Conservation (phyloP, 2,888 invertebrate genomes). For the Sphaerophoria rueppellii region DNA sequence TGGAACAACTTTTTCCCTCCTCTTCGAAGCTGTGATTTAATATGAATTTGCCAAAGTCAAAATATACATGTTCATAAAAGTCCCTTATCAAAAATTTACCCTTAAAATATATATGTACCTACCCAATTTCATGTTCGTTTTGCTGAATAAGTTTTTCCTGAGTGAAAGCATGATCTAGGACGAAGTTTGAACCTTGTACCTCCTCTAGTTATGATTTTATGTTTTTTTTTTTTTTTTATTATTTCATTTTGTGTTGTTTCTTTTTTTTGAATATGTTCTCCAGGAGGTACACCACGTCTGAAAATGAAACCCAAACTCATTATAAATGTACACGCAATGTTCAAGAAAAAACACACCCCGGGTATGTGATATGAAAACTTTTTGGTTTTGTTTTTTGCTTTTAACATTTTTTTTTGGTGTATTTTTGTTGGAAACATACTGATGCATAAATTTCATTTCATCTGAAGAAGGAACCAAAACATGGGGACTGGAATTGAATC, state of each 20-base stretch:
- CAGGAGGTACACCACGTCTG: conserved; percentile 4
- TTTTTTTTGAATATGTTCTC: too few relatives aligned
- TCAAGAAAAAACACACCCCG: neutral
- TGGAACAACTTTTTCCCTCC: neutral
- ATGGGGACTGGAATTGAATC: neutral
- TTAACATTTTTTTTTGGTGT: neutral
- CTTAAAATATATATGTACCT: neutral
- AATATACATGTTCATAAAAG: neutral
- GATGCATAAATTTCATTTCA: conserved; percentile 30
- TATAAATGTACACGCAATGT: conserved; percentile 22
- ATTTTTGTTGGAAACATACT: conserved; percentile 17
- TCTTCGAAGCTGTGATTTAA: conserved; percentile 17
- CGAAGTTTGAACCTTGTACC: conserved; percentile 3
- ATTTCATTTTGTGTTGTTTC: neutral
- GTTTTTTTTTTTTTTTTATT: neutral
- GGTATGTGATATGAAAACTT: conserved; percentile 40
- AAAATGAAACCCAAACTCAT: conserved; percentile 36
- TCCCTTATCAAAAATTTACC: conserved; percentile 32
- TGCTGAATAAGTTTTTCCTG: neutral
- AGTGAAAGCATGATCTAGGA: neutral
- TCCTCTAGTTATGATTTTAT: neutral
- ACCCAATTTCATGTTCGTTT: neutral
- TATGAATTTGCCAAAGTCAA: neutral
- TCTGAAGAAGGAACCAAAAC: neutral
- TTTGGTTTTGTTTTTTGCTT: neutral